A percentile compares a stretch with the other conserved stretches of the same genome.
These are phyloP conservation scores for Agapornis canus DNA, from an alignment of 2,797 vertebrate species.

Conservation along the genomic window DNA sequence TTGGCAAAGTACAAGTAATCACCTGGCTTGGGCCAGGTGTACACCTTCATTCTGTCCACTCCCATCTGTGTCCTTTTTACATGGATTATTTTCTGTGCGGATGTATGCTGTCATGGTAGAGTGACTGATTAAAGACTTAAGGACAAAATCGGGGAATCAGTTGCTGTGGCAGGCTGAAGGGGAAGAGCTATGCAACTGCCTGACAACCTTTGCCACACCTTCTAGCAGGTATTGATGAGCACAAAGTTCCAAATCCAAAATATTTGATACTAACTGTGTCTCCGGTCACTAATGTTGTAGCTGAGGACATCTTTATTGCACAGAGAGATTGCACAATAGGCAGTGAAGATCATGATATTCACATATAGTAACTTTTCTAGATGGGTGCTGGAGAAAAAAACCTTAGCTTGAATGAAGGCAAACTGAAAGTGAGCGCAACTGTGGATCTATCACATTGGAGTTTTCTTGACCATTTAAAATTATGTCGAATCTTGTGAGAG, in stretches of 20 bases:
- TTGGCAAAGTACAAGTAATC: neutral
- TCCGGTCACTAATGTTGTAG: neutral
- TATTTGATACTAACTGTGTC: neutral
- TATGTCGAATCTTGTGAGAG: neutral
- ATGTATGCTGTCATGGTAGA: neutral
- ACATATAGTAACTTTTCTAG: neutral
- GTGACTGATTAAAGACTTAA: neutral
- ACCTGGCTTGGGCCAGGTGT: neutral
- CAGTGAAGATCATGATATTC: neutral
- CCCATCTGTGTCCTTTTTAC: neutral
- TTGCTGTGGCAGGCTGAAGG: neutral
- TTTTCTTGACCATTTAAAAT: neutral
- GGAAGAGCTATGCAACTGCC: neutral
- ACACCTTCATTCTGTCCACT: neutral
- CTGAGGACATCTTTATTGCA: neutral
- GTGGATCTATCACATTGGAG: neutral
- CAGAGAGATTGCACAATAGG: neutral
- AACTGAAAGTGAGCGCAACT: neutral
- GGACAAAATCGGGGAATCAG: neutral
- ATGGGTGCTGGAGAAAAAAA: neutral
- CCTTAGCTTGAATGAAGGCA: neutral
- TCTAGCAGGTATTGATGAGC: neutral
- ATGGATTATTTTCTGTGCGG: neutral
- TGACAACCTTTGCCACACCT: neutral
- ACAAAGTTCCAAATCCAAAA: neutral